phyloP scores from a whole-genome alignment of 64 coral and sea anemone genomes.

The Stichodactyla mertensii region DNA sequence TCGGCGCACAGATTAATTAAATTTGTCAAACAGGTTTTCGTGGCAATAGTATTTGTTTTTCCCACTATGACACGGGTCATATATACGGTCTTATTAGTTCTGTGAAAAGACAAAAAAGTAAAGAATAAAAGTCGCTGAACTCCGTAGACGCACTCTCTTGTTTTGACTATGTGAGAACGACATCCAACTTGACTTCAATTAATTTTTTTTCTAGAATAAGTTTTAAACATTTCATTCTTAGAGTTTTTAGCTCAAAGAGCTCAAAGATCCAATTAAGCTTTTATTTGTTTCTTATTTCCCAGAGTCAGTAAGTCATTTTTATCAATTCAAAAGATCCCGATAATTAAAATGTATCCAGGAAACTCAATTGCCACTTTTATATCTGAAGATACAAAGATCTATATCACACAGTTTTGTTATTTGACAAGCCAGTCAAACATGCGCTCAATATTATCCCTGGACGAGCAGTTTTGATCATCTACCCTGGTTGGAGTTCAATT shows the following conservation, averaged over 20 bases:
- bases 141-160: not conserved
- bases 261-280: constrained; percentile 5
- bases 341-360: constrained; percentile 28
- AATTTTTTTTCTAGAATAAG: not conserved
- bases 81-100: not conserved
- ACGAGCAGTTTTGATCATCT: not conserved
- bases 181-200: not conserved
- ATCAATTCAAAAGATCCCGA: constrained; percentile 20
- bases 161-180: not conserved
- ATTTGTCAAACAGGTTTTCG: constrained; percentile 11
- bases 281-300: constrained; percentile 15
- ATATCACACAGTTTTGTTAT: not conserved
- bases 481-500: not conserved
- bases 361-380: constrained; percentile 30
- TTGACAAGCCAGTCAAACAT: not conserved
- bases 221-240: constrained; percentile 1
- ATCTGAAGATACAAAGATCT: constrained; percentile 17
- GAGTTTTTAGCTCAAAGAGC: not conserved
- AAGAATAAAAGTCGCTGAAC: not conserved
- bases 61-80: constrained; percentile 6
- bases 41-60: constrained; percentile 21
- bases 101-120: not conserved
- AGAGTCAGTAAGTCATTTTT: constrained; percentile 24
- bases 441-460: not conserved
- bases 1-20: constrained; percentile 20